Base-by-base conservation (phyloP, 1,140 invertebrate species). In the Dreissena rostriformis region DNA sequence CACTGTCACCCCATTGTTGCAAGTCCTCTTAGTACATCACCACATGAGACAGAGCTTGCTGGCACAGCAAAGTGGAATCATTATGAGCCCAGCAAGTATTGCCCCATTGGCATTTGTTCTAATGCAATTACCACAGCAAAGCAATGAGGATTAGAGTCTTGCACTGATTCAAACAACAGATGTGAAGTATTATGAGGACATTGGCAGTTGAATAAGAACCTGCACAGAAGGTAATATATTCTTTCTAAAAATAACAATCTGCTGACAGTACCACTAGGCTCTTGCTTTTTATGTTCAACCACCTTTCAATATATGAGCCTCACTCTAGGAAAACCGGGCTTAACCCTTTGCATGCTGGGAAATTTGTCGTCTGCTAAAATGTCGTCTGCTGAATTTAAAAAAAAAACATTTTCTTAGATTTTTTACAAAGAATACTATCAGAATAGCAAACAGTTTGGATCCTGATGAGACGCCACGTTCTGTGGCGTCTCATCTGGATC, bases 141-240 rank as follows among this genome's bases (percentile, higher is more conserved):
- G 61, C 53, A 67, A 77, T 77, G 57, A 77, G 52, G 65, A 77
- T 65, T 51, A 52, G 67, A 77, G 29, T 67, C 65, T 77, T 77
- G 49, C 24, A 66, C 24, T 76, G 63, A 63, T 76, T 63, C 57
- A 76, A 76, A 14, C 26, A 76, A 76, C 73, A 76, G 49, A 76
- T 76, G 73, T 76, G 73, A 63, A 76, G 39, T 29, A 76, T 76
- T 65, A 29, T 17, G 17, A 74, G 26, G 26, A 74, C 22, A 55
- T 5, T 63, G 22, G 28, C 10, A 29, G 15, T 39, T 4, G 22
- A 76, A 76, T 22, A 2, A 61, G 29, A 11, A 17, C 29, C 55
- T 29, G 63, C 28, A 76, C 8, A 63, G 17, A 74, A 11, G 49
- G 29, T 53, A 57, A 22, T 14, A 73, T 14, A 57, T 57, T 57